Percentiles rank a stretch among this genome's conserved stretches.
These are phyloP conservation scores for Cryptocheilus praepositus DNA, from an alignment of 2,888 invertebrate genomes.

Conservation along the genomic window DNA sequence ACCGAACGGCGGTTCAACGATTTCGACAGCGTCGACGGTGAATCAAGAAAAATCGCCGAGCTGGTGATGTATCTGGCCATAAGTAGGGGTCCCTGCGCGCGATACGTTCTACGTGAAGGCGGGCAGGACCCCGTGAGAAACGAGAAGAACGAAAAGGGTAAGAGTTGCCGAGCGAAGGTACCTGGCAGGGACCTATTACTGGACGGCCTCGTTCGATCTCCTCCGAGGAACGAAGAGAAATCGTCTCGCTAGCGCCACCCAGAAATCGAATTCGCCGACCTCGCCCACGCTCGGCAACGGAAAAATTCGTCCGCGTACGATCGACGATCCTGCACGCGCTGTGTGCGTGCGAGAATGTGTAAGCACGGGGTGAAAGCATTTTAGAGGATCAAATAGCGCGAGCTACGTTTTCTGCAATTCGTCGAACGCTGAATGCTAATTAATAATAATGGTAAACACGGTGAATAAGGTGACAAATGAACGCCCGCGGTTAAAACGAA, in stretches of 20 bases:
- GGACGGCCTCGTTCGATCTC: slow-evolving; percentile 32
- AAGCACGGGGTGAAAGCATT: no score
- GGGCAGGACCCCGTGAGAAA: slow-evolving; percentile 10
- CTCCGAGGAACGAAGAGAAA: slow-evolving; percentile 31
- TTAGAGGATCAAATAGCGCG: no score
- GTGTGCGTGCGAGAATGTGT: no score
- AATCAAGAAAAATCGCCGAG: slow-evolving; percentile 28
- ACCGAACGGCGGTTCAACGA: background rate
- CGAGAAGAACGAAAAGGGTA: slow-evolving; percentile 10
- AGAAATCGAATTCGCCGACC: no score
- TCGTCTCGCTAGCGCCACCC: background rate
- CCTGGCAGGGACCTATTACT: slow-evolving; percentile 33
- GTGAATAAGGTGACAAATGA: no score
- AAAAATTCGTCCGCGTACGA: no score
- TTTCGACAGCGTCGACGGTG: slow-evolving; percentile 25
- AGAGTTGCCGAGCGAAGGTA: slow-evolving; percentile 23
- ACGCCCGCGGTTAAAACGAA: no score
- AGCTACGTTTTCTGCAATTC: no score
- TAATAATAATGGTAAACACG: no score
- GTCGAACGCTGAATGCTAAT: no score
- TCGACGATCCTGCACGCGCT: no score
- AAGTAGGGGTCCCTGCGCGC: slow-evolving; percentile 1
- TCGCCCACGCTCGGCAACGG: no score
- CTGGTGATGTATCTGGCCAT: slow-evolving; percentile 13
- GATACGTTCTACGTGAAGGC: slow-evolving; percentile 13